phyloP scores from a whole-genome alignment of 2,797 vertebrate species.

The Sebastes itinus region DNA sequence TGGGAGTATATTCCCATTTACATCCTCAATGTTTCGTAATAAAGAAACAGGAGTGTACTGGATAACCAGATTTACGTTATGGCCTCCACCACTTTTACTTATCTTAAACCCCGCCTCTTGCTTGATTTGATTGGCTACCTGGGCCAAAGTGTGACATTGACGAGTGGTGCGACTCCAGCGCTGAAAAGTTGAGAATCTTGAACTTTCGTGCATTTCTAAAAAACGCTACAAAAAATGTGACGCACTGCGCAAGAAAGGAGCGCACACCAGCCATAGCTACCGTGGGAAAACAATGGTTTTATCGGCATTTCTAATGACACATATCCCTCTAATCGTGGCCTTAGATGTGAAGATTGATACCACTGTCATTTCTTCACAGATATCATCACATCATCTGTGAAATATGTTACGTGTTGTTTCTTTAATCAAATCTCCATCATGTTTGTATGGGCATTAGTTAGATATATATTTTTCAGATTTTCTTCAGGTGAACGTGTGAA shows the following conservation, averaged over 20 bases:
- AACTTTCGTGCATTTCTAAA: too few relatives aligned
- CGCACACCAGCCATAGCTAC: too few relatives aligned
- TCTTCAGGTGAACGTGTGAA: background rate
- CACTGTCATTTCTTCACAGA: rapidly evolving
- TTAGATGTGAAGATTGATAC: too few relatives aligned
- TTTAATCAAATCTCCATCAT: background rate
- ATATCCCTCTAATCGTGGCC: rapidly evolving
- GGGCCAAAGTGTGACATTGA: too few relatives aligned
- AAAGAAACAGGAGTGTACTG: background rate
- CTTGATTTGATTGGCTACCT: too few relatives aligned
- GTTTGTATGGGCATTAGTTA: background rate
- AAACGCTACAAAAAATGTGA: too few relatives aligned
- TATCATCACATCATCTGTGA: background rate
- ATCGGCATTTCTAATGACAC: too few relatives aligned
- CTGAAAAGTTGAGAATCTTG: too few relatives aligned
- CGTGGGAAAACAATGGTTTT: too few relatives aligned
- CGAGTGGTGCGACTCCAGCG: too few relatives aligned
- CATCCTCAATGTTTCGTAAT: background rate
- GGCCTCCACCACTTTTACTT: background rate
- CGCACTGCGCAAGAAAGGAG: too few relatives aligned
- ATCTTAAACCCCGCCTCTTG: background rate
- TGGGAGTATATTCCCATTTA: background rate
- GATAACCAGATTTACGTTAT: background rate
- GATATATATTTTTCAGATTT: background rate
- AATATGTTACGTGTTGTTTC: background rate